Evolutionary conservation across 2,113 vertebrate species (phyloP).

Genomic region (Ploceus nigricollis): DNA sequence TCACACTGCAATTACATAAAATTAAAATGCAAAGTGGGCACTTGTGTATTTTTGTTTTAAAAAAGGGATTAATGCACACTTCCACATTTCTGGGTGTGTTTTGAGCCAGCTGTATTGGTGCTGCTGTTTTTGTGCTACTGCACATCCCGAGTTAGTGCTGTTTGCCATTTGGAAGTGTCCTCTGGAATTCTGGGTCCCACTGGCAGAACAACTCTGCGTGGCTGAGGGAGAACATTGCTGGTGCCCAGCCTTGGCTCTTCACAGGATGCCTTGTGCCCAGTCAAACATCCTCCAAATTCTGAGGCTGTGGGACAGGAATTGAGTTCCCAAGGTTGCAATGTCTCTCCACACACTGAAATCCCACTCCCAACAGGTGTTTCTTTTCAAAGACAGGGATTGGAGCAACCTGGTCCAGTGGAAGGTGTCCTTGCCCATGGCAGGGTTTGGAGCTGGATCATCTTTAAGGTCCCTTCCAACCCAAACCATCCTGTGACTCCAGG

Average conservation of each 20-base stretch:
- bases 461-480: neutral
- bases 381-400: neutral
- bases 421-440: neutral
- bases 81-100: neutral
- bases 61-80: neutral
- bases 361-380: neutral
- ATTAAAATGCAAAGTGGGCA: neutral
- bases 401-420: neutral
- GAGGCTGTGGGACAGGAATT: neutral
- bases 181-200: neutral
- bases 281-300: neutral
- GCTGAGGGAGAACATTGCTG: neutral
- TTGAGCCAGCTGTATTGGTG: neutral
- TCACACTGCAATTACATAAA: neutral
- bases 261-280: neutral
- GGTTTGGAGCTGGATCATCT: neutral
- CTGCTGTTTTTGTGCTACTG: neutral
- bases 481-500: neutral
- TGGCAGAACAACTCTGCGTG: neutral
- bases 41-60: neutral
- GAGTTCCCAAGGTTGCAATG: neutral
- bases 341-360: neutral
- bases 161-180: conserved; percentile 32
- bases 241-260: neutral
- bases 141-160: neutral